Conservation (phyloP, 2,113 vertebrate species). For the Suncus etruscus region DNA sequence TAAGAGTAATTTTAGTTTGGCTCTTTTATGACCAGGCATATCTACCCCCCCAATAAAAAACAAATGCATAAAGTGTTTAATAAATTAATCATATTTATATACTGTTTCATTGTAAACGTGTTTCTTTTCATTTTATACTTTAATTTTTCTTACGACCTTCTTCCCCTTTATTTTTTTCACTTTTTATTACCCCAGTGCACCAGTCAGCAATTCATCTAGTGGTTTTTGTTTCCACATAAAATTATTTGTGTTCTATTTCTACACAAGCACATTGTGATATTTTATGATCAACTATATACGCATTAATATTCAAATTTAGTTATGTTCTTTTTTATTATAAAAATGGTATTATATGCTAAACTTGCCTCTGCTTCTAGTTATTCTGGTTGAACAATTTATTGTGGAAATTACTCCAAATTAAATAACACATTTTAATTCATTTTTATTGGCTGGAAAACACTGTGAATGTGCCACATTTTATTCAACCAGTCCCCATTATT, state of each 20-base stretch:
- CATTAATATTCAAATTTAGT: neutral
- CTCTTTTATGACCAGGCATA: neutral
- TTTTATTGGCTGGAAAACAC: neutral
- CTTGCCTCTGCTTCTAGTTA: neutral
- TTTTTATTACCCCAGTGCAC: neutral
- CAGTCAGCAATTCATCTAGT: neutral
- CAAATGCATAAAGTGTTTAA: neutral
- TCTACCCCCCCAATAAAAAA: neutral
- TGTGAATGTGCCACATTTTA: neutral
- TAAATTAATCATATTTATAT: neutral
- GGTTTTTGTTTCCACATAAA: neutral
- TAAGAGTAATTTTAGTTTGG: neutral
- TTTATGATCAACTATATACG: neutral
- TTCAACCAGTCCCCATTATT: neutral
- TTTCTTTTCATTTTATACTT: slow-evolving; percentile 15
- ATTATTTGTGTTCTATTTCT: no score
- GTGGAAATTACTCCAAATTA: neutral
- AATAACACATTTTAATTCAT: slow-evolving; percentile 19
- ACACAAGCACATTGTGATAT: neutral
- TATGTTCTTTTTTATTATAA: neutral
- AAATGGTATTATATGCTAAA: neutral
- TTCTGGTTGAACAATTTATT: neutral
- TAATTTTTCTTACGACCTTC: neutral
- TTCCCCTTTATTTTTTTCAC: neutral
- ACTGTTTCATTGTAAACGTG: neutral